These are phyloP conservation scores for Oryzaephilus surinamensis DNA, from an alignment of 1,140 invertebrate species.

Conservation along the genomic window DNA sequence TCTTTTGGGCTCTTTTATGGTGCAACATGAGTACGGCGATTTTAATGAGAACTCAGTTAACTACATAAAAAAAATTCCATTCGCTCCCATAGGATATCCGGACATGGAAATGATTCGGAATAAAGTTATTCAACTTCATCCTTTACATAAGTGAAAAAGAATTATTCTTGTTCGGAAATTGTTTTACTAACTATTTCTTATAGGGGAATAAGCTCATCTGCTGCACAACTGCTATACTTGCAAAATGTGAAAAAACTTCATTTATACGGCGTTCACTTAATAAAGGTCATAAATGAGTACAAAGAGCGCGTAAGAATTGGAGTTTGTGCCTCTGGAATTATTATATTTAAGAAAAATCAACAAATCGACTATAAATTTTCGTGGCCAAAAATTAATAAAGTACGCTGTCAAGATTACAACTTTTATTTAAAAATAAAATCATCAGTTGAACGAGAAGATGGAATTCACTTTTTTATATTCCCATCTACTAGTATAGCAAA, in stretches of 20 bases:
- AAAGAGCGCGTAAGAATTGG: conserved; percentile 93
- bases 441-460: conserved; percentile 94
- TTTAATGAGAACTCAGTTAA: conserved; percentile 76
- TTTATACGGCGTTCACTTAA: conserved; percentile 95
- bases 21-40: conserved; percentile 96
- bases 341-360: conserved; percentile 90
- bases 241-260: conserved; percentile 97
- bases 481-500: conserved; percentile 91
- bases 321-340: conserved; percentile 88
- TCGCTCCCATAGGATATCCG: conserved; percentile 80
- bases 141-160: conserved; percentile 78
- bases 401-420: conserved; percentile 96
- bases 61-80: conserved; percentile 85
- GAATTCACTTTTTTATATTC: conserved; percentile 92
- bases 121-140: conserved; percentile 94
- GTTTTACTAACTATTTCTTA: conserved; percentile 17
- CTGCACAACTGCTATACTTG: conserved; percentile 91
- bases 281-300: conserved; percentile 95
- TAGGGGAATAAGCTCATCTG: conserved; percentile 89
- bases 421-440: conserved; percentile 98
- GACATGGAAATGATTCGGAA: conserved; percentile 89
- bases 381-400: conserved; percentile 99
- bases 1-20: conserved; percentile 89
- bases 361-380: conserved; percentile 97
- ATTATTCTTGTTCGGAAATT: no score